These are phyloP conservation scores for Leptinotarsa defecta DNA, from an alignment of 1,140 invertebrate genomes.

Conservation along the genomic window DNA sequence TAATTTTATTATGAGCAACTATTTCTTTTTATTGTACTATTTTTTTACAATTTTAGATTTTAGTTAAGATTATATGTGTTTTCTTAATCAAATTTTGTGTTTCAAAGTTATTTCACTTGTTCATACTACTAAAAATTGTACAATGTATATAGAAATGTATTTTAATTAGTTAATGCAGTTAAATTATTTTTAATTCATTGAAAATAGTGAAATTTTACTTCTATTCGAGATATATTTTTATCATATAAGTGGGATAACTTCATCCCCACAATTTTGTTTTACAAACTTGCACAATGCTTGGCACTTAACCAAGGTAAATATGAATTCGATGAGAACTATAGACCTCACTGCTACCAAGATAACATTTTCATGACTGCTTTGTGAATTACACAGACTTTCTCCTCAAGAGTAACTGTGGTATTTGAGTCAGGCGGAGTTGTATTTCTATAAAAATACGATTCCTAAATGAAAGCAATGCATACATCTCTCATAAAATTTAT, in stretches of 20 bases:
- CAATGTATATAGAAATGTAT: conserved; percentile 32
- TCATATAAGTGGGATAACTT: conserved; percentile 25
- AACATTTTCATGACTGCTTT: too few species aligned
- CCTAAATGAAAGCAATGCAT: too few species aligned
- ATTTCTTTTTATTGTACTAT: conserved; percentile 24
- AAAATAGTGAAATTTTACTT: conserved; percentile 23
- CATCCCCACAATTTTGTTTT: conserved; percentile 8
- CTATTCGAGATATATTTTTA: conserved; percentile 29
- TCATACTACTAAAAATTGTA: conserved; percentile 30
- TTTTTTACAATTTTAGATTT: conserved; percentile 27
- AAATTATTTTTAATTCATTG: conserved; percentile 31
- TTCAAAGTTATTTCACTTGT: conserved; percentile 14
- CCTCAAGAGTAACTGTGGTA: too few species aligned
- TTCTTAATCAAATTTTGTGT: conserved; percentile 11
- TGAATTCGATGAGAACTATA: background rate
- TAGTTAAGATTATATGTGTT: conserved; percentile 24
- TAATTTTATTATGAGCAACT: conserved; percentile 23
- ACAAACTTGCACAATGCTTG: conserved; percentile 12
- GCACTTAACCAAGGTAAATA: background rate
- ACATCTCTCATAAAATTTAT: too few species aligned
- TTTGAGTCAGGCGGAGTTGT: too few species aligned
- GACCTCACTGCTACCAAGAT: too few species aligned
- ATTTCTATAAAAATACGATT: too few species aligned
- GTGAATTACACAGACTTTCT: too few species aligned
- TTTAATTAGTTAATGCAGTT: conserved; percentile 29